Base-by-base conservation (phyloP, 2,797 vertebrate genomes). In the Holocentrus rufus region DNA sequence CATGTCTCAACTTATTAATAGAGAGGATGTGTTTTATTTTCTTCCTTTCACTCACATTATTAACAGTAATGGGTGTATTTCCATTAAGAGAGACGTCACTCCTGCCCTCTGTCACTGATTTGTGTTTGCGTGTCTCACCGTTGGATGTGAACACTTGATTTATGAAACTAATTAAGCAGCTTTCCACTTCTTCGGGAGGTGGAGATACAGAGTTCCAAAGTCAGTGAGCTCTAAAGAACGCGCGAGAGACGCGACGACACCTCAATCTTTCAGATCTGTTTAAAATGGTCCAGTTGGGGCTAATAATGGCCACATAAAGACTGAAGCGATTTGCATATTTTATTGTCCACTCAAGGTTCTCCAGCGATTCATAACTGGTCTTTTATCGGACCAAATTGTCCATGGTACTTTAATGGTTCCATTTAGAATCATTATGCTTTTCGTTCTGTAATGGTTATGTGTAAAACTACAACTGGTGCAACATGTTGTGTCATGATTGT, bases 61-160 rank as follows among this genome's bases (percentile, higher is more conserved):
- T 56, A 22, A 7, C 25, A 49, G 62, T 57, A 3, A 72, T 59
- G 36, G 74, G 68, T 60, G 11, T 49, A 50, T 81, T 80, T 78
- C 49, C 56, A 56, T 66, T 8, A 77, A 65, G 65, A 79, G 56
- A 74, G 66, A 23, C 49, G 44, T 68, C 59, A 36, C 56, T 67
- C 25, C 47, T 76, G 55, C 36, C 54, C 20, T 52, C 50, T 42
- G 52, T 18, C 15, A 7, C 54, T 60, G 15, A 46, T 69, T 63
- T 80, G 46, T 76, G 69, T 82, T 76, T 72, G 67, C 77, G 73
- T 79, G 72, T 64, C 66, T 72, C 71, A 62, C 36, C 62, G 27
- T 72, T 52, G 46, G 57, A 34, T 59, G 14, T 5, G 27, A 1
- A 25, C n/a, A 42, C 15, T 2, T n/a, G 42, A 20, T 55, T 66